Evolutionary conservation across 1,140 invertebrate genomes (phyloP).

Genomic region (Micrasema longulum): DNA sequence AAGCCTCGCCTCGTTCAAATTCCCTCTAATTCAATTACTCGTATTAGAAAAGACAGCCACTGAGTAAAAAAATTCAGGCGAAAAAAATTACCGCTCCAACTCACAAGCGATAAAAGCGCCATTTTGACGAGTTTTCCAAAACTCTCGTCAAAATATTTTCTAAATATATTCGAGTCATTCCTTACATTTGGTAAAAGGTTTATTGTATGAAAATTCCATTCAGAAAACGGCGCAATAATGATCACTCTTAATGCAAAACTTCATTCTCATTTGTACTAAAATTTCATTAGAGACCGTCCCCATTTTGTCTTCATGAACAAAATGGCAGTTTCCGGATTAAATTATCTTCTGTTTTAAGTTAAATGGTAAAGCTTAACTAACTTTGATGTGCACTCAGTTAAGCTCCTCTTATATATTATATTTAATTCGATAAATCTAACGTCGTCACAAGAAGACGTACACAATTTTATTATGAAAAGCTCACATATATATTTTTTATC

Average conservation of each 20-base stretch:
- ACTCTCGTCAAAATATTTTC: neutral
- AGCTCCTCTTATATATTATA: no score
- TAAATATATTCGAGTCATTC: neutral
- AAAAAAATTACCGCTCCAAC: neutral
- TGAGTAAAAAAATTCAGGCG: slow-evolving; percentile 2
- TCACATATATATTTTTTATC: no score
- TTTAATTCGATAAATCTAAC: no score
- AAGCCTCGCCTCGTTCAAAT: neutral
- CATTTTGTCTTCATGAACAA: neutral
- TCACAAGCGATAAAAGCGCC: neutral
- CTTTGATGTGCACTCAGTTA: no score
- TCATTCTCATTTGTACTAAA: slow-evolving; percentile 12
- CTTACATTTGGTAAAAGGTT: slow-evolving; percentile 14
- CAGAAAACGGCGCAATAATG: slow-evolving; percentile 4
- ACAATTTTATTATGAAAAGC: no score
- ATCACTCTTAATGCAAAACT: slow-evolving; percentile 3
- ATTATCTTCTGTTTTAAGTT: no score
- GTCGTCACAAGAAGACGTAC: no score
- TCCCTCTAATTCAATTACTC: neutral
- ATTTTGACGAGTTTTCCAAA: neutral
- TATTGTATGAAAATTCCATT: neutral
- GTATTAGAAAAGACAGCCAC: neutral
- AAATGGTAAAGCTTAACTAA: no score
- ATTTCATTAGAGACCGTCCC: slow-evolving; percentile 2
- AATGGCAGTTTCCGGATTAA: neutral